Evolutionary conservation across 2,797 vertebrate species (phyloP), one percentile per base, ranked within the genome.

Genomic region (Moxostoma hubbsi): DNA sequence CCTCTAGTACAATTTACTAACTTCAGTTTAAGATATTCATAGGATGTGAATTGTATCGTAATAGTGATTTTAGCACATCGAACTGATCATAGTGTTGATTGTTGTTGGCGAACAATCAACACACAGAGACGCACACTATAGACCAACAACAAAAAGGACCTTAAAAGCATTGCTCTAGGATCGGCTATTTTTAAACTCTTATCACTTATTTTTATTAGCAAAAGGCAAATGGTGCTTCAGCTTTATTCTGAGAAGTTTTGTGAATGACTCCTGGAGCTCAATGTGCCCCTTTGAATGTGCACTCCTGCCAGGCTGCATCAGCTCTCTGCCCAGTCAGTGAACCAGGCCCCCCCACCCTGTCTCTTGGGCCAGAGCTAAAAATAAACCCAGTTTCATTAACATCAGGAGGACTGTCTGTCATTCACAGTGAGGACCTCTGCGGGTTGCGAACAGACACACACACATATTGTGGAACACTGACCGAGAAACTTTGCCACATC

Each of bases 401-500:
- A 83, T 83, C 55, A 77, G 66, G 55, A 70, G 51, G 83, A 80
- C 83, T 85, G 81, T 62, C 81, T 66, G 72, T 86, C 81, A 83
- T 81, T 83, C 59, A 80, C 16, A 43, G 43, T 50, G 66, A 73
- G 50, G 59, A 70, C n/a, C 45, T 72, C 53, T 80, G 53, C 36
- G 16, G 70, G 58, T 72, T 43, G 36, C 36, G 36, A 51, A 63
- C 78, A 45, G 64, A 24, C 53, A 16, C 63, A 43, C 51, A 59
- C 36, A 36, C 36, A 36, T 5, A 36, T 5, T 4, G 36, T 0
- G 36, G 36, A 68, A 84, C 66, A 87, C 91, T 93, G 89, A 99
- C 98, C 87, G 51, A 99, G 95, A 75, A 94, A 94, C 82, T 70
- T 86, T 81, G 98, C 93, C 77, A 97, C 95, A 7, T 96, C 93